phyloP scores from a whole-genome alignment of 2,113 vertebrate genomes.

The Buteo buteo region DNA sequence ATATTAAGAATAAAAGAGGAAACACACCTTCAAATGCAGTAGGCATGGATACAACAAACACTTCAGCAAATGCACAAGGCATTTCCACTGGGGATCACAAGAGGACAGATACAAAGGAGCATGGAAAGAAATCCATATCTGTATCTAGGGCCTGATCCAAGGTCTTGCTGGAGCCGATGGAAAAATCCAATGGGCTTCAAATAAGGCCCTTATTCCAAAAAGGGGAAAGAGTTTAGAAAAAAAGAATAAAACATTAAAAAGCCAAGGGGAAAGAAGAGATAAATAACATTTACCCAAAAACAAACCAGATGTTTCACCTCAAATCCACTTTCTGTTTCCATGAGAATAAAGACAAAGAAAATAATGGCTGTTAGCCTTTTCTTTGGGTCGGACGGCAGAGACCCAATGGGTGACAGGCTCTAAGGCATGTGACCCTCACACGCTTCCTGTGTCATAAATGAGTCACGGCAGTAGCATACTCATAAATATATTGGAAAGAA shows the following conservation, averaged over 20 bases:
- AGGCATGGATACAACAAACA: not conserved
- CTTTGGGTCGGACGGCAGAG: not conserved
- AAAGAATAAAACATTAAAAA: not conserved
- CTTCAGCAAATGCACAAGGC: not conserved
- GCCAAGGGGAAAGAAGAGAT: conserved; percentile 6
- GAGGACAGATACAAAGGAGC: not conserved
- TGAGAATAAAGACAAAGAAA: conserved; percentile 32
- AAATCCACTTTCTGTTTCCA: conserved; percentile 59
- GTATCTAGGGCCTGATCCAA: not conserved
- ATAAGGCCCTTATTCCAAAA: not conserved
- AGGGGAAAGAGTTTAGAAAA: not conserved
- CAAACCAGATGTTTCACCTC: conserved; percentile 63
- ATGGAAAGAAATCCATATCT: not conserved
- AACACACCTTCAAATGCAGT: not conserved
- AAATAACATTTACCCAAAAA: conserved; percentile 51
- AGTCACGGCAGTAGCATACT: conserved; percentile 3
- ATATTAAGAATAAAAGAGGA: not conserved
- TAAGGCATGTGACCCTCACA: not conserved
- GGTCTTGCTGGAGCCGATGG: not conserved
- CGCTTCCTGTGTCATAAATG: conserved; percentile 5
- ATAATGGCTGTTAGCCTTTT: conserved; percentile 13
- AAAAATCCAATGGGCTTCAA: not conserved
- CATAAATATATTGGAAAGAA: conserved; percentile 13
- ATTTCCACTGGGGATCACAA: not conserved
- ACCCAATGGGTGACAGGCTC: not conserved